Evolutionary conservation across 2,888 invertebrate species (phyloP), one percentile per base, ranked within the genome.

Genomic region (Tetragnatha montana): DNA sequence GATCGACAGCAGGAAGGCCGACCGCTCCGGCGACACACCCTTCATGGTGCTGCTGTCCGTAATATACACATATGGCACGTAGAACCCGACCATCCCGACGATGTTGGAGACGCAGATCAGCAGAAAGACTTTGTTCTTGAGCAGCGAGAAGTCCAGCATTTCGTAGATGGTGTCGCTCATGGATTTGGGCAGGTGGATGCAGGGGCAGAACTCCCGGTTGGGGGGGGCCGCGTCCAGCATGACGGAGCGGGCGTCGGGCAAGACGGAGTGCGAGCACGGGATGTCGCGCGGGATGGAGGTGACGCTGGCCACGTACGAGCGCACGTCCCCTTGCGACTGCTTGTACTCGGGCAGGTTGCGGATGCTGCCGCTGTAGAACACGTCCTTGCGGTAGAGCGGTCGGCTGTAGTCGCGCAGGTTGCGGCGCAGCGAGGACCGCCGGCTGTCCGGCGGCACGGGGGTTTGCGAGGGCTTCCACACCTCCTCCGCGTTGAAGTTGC

Each of bases 281-380:
- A 91, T 90, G 35, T 92, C 92, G 93, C 95, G 95, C 0, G 98
- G 97, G 87, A 99, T 95, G 87, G 98, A 97, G 71, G 98, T 95
- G 74, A 98, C 97, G 88, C 98, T 98, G 93, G 98, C 97, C 86
- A 98, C 95, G 93, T 98, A 98, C 92, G 96, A 96, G 85, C 96
- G 96, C 85, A 98, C 95, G 1, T 98, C 97, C 93, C 97, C 97
- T 93, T 98, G 98, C 90, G 97, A 97, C 93, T 97, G 97, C 51
- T 93, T 92, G 94, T 96, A 98, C 94, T 98, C 98, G 0, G 97
- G 97, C 92, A 99, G 95, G 94, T 99, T 97, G 91, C 96, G 95
- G 47, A 99, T 97, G 78, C 98, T 98, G 51, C 99, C 98, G 3
- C 98, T 98, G 94, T 99, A 99, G 95, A 99, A 99, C 93, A 99